Percentiles rank a stretch among this genome's conserved stretches.
Evolutionary conservation across 37 sponge, comb jelly and placozoan genomes (phyloP).

Genomic region (Cliona cf. orientalis): DNA sequence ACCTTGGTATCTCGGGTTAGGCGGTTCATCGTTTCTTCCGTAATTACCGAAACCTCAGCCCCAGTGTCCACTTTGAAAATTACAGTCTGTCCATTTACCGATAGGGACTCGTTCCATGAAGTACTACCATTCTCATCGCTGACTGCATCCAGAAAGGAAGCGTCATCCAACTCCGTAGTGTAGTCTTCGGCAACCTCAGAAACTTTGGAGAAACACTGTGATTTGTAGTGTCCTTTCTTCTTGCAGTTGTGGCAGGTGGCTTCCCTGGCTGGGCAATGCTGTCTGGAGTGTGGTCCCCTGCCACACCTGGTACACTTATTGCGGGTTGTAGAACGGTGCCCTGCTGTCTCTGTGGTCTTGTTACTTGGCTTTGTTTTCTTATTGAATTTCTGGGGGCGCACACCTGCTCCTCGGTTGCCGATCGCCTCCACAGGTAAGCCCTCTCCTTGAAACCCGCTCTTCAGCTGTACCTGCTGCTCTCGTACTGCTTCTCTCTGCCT

Average conservation of each 20-base stretch:
- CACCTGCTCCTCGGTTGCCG: background rate
- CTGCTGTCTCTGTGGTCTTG: background rate
- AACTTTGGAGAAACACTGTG: no score
- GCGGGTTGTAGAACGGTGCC: background rate
- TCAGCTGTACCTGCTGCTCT: background rate
- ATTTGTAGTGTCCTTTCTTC: constrained; percentile 22
- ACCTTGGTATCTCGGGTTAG: no score
- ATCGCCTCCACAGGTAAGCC: background rate
- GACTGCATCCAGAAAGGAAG: no score
- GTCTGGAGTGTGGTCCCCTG: constrained; percentile 2
- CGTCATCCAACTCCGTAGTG: no score
- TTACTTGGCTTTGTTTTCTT: background rate
- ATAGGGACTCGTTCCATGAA: no score
- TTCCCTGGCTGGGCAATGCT: constrained; percentile 20
- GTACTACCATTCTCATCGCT: no score
- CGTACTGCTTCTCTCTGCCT: background rate
- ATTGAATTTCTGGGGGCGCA: background rate
- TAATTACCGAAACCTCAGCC: no score
- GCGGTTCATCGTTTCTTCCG: no score
- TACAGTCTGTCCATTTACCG: no score
- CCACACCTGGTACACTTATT: constrained; percentile 21
- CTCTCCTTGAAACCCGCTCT: background rate
- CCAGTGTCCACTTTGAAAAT: no score
- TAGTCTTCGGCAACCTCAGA: no score
- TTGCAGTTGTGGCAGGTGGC: constrained; percentile 11